Percentiles rank a stretch among this genome's conserved stretches.
Conservation (phyloP, 2,797 vertebrate species). For the Muscicapa comitata region DNA sequence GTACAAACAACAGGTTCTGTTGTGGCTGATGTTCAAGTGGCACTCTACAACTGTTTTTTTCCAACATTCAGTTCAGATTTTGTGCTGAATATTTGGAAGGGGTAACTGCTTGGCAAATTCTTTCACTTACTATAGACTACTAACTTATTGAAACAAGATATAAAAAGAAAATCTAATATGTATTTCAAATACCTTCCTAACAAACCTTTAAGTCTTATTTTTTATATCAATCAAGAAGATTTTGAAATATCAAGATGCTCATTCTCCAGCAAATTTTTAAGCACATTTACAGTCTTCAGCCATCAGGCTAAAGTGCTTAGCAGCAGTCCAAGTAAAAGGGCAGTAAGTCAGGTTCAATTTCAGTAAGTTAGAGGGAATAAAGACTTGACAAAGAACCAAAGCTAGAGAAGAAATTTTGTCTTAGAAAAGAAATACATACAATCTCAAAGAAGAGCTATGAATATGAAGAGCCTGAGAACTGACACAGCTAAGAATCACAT, state of each 20-base stretch:
- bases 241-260: not conserved
- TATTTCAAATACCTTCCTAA: not conserved
- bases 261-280: not conserved
- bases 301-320: not conserved
- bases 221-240: not conserved
- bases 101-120: not conserved
- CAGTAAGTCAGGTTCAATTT: not conserved
- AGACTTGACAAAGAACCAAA: not conserved
- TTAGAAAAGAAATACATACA: not conserved
- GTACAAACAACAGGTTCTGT: not conserved
- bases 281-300: not conserved
- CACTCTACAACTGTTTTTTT: not conserved
- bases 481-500: not conserved
- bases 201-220: not conserved
- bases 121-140: not conserved
- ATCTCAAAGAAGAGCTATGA: not conserved
- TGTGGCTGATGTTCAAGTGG: not conserved
- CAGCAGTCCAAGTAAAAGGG: not conserved
- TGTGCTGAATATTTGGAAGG: not conserved
- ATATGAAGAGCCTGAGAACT: not conserved
- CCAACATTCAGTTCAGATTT: not conserved
- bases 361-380: not conserved
- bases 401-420: not conserved
- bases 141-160: not conserved
- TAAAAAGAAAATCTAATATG: not conserved